Evolutionary conservation across 2,113 vertebrate genomes (phyloP).

Genomic region (Phoenicopterus ruber): DNA sequence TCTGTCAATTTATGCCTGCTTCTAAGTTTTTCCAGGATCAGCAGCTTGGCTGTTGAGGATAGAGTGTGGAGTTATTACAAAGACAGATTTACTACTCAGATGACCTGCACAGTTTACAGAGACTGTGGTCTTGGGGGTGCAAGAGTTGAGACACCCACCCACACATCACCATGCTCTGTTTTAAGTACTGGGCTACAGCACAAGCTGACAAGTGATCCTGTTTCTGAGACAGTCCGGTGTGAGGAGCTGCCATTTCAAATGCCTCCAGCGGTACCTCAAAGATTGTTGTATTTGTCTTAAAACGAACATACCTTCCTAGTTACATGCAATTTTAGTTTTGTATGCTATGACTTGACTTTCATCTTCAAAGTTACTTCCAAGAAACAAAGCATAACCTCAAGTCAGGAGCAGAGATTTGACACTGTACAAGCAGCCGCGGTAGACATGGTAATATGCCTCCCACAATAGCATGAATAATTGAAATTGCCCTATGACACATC

Average conservation of each 20-base stretch:
- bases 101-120: neutral
- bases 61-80: neutral
- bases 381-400: neutral
- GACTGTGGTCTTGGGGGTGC: neutral
- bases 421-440: neutral
- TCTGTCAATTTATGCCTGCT: neutral
- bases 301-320: neutral
- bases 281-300: neutral
- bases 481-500: slow-evolving; percentile 17
- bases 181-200: neutral
- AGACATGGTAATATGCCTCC: neutral
- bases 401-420: neutral
- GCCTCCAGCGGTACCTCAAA: neutral
- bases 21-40: neutral
- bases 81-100: neutral
- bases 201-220: neutral
- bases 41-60: neutral
- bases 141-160: neutral
- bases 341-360: neutral
- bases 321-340: neutral
- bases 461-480: slow-evolving; percentile 42
- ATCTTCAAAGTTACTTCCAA: neutral
- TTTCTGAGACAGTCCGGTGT: neutral
- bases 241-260: neutral
- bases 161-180: neutral